Evolutionary conservation across 2,888 invertebrate species (phyloP).

Genomic region (Malthinus seriepunctatus): DNA sequence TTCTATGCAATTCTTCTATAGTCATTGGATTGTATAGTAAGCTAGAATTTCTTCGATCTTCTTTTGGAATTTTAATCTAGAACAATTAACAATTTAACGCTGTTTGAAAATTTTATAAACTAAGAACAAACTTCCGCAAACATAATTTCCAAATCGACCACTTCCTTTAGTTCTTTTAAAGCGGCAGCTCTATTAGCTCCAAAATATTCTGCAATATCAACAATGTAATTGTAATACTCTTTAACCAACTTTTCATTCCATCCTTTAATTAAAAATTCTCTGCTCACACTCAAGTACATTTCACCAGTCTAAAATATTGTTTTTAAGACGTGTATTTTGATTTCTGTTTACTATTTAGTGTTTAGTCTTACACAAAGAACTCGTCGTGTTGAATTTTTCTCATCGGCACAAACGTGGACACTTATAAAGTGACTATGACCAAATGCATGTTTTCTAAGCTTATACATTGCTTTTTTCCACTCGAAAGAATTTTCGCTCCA

Average conservation of each 20-base stretch:
- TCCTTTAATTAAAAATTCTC: background rate
- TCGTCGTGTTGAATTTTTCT: slow-evolving; percentile 83
- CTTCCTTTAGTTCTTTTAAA: slow-evolving; percentile 56
- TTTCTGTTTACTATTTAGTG: too few relatives aligned
- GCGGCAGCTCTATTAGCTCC: slow-evolving; percentile 73
- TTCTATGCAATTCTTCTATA: slow-evolving; percentile 70
- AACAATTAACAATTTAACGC: slow-evolving; percentile 14
- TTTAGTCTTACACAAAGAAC: slow-evolving; percentile 76
- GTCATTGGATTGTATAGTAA: slow-evolving; percentile 92
- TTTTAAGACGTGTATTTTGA: background rate
- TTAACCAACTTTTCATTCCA: background rate
- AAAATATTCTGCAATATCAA: slow-evolving; percentile 76
- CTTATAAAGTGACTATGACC: slow-evolving; percentile 89
- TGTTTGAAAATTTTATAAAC: too few relatives aligned
- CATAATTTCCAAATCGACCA: slow-evolving; percentile 57
- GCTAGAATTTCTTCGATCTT: slow-evolving; percentile 88
- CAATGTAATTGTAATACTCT: slow-evolving; percentile 68
- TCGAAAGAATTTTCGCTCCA: slow-evolving; percentile 76
- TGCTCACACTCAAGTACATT: slow-evolving; percentile 53
- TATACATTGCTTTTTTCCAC: slow-evolving; percentile 83
- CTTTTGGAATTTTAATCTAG: slow-evolving; percentile 83
- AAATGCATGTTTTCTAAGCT: slow-evolving; percentile 77
- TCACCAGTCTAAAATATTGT: slow-evolving; percentile 12
- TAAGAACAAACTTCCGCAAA: slow-evolving; percentile 47
- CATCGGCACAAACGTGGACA: slow-evolving; percentile 84